Evolutionary conservation across 92 coral and sea anemone genomes (phyloP).

Genomic region (Metridium senile): DNA sequence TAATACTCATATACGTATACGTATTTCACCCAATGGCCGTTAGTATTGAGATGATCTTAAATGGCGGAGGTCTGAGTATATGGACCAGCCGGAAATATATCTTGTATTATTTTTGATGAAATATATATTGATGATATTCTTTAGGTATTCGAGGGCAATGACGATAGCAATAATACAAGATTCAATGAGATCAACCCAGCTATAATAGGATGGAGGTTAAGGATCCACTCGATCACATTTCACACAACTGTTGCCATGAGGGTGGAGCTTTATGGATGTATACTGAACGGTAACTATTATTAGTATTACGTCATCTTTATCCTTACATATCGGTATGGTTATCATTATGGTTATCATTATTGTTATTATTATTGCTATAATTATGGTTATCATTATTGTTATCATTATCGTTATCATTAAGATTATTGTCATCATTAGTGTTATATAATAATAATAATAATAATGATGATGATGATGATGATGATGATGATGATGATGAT

Average conservation of each 20-base stretch:
- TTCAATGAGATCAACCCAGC: neutral
- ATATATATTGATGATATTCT: neutral
- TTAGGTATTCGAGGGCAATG: slow-evolving; percentile 11
- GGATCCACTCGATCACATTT: neutral
- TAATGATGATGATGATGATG: no score
- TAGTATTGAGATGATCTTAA: no score
- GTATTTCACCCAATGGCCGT: no score
- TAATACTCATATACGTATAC: no score
- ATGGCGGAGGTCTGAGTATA: neutral
- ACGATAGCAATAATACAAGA: neutral
- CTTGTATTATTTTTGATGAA: neutral
- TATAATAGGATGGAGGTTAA: slow-evolving; percentile 7
- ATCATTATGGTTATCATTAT: neutral
- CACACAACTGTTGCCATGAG: neutral
- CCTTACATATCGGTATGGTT: neutral
- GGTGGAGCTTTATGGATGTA: slow-evolving; percentile 9
- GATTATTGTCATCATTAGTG: no score
- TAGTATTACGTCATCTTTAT: neutral
- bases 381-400: no score
- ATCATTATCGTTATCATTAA: no score
- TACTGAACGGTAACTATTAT: slow-evolving; percentile 7
- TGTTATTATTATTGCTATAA: no score
- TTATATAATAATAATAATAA: no score
- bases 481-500: no score
- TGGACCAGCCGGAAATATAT: neutral